Conservation (phyloP, 1,140 invertebrate species). For the Hetaerina americana region DNA sequence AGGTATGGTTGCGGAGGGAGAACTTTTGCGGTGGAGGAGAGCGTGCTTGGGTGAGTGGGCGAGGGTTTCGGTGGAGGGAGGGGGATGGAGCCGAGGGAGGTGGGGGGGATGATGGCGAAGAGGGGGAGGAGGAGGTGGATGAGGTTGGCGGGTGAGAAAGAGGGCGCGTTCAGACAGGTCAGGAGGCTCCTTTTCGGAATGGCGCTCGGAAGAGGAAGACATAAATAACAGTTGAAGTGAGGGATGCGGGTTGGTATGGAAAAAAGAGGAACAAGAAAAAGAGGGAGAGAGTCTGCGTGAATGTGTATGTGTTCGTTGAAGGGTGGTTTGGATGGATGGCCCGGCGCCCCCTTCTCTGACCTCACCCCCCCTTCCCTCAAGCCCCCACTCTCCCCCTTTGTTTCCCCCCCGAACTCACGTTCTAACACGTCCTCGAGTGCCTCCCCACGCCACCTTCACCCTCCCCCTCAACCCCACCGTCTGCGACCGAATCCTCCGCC, state of each 20-base stretch:
- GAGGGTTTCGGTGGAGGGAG: no score
- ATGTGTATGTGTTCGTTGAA: no score
- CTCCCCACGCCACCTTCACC: no score
- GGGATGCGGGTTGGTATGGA: background rate
- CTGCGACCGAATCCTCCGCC: no score
- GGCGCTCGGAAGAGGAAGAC: background rate
- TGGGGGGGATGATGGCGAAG: background rate
- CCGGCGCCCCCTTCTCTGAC: background rate
- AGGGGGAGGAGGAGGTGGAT: background rate
- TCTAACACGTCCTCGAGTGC: no score
- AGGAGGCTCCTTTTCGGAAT: background rate
- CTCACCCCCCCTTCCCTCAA: background rate
- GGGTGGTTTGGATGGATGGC: background rate
- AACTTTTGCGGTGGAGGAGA: no score
- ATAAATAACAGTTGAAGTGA: background rate
- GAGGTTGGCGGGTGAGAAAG: background rate
- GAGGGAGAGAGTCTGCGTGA: no score
- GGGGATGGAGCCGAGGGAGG: no score
- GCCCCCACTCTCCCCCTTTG: no score
- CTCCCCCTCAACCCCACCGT: no score
- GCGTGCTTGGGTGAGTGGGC: no score
- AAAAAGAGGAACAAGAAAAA: background rate
- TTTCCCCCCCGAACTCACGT: background rate
- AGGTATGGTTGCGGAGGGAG: no score
- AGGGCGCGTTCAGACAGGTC: background rate